Percentiles rank a stretch among this genome's conserved stretches.
phyloP scores from a whole-genome alignment of 2,113 vertebrate species.

The Vicugna pacos region DNA sequence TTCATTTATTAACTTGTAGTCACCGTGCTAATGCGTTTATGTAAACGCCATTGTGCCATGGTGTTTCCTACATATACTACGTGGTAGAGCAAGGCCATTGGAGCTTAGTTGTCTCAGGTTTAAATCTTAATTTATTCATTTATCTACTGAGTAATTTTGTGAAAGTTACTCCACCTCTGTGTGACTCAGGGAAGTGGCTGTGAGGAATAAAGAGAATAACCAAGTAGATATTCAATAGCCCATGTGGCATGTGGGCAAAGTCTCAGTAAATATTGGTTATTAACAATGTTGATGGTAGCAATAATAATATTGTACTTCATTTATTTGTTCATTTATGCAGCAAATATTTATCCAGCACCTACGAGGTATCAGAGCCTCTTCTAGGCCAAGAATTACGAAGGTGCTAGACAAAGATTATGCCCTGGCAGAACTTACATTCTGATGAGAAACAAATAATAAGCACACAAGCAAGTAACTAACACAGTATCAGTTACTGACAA shows the following conservation, averaged over 20 bases:
- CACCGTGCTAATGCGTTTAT: neutral
- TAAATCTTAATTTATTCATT: neutral
- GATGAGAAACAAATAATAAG: neutral
- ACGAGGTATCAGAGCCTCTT: neutral
- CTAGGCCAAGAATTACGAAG: neutral
- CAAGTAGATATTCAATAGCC: neutral
- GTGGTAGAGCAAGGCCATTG: neutral
- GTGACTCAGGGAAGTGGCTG: neutral
- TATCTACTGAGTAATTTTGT: neutral
- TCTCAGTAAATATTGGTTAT: neutral
- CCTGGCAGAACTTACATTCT: neutral
- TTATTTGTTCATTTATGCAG: neutral
- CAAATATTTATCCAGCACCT: neutral
- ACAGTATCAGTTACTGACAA: neutral
- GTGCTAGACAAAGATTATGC: neutral
- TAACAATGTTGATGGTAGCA: neutral
- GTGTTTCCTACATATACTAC: neutral
- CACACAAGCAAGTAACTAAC: neutral
- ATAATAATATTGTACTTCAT: neutral
- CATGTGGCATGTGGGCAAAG: neutral
- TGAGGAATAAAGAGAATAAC: conserved; percentile 9
- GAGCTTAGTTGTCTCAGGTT: neutral
- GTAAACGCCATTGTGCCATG: accelerated
- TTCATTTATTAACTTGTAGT: neutral
- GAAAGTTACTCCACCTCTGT: neutral